Conservation (phyloP, 2,797 vertebrate genomes). For the Thaleichthys pacificus region DNA sequence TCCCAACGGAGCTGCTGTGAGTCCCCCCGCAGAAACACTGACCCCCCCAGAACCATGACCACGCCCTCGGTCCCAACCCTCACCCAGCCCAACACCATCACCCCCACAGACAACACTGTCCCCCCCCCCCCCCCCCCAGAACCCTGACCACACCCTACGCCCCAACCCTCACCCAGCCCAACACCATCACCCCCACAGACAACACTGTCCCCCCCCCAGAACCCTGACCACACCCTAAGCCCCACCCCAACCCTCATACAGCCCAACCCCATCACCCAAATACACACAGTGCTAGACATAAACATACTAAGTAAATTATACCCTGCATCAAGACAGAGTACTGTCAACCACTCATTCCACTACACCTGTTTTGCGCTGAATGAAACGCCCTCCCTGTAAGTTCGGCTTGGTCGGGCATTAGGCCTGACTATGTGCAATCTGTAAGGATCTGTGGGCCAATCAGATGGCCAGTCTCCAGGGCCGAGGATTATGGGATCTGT, state of each 20-base stretch:
- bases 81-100: neutral
- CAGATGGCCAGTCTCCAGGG: neutral
- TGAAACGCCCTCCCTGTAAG: too few relatives aligned
- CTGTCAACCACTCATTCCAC: too few relatives aligned
- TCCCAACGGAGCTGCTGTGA: constrained; percentile 90
- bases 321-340: neutral
- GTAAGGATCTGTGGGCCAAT: neutral
- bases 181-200: constrained; percentile 6
- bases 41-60: neutral
- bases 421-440: too few relatives aligned
- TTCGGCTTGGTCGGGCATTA: too few relatives aligned
- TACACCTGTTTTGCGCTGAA: too few relatives aligned
- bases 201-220: neutral
- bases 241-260: neutral
- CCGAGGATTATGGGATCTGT: neutral
- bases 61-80: neutral
- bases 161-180: neutral
- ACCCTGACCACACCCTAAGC: neutral
- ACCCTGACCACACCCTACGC: neutral
- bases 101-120: neutral
- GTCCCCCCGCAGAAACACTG: constrained; percentile 55
- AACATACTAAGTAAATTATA: neutral
- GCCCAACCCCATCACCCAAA: neutral
- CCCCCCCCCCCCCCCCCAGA: neutral
- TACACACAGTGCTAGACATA: neutral